Evolutionary conservation across 2,888 invertebrate genomes (phyloP).

Genomic region (Aporophyla lueneburgensis): DNA sequence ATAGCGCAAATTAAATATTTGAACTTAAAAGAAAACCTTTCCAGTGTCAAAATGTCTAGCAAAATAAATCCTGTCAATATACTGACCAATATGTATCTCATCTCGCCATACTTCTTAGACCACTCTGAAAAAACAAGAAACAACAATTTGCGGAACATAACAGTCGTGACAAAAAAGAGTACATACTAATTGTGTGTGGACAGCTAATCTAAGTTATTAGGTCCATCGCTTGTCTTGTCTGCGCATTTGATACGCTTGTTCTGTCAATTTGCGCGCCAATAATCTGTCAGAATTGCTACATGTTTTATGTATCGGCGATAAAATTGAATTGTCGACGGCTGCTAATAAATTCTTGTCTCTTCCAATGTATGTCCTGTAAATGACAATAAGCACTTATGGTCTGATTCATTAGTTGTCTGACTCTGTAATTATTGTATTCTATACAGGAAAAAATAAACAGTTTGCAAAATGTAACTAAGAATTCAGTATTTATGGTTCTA

Average conservation of each 20-base stretch:
- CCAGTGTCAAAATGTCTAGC: background rate
- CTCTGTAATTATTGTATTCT: constrained; percentile 34
- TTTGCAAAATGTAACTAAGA: too few species aligned
- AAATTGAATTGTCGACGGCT: constrained; percentile 63
- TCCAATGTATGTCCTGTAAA: constrained; percentile 25
- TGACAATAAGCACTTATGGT: constrained; percentile 25
- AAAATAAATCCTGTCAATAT: background rate
- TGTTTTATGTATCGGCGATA: constrained; percentile 54
- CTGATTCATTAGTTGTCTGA: constrained; percentile 34
- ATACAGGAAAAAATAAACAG: background rate
- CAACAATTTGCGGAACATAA: constrained; percentile 40
- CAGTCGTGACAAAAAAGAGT: constrained; percentile 38
- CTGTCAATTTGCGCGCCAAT: constrained; percentile 66
- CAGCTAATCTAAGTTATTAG: constrained; percentile 66
- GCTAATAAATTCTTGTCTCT: constrained; percentile 47
- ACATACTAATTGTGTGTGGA: constrained; percentile 62
- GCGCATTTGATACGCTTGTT: constrained; percentile 67
- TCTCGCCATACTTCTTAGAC: background rate
- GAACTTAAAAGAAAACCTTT: background rate
- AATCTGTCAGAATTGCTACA: constrained; percentile 62
- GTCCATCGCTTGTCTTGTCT: constrained; percentile 56
- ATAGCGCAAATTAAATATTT: background rate
- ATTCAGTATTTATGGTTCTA: too few species aligned
- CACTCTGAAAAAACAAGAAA: constrained; percentile 31
- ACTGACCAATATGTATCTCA: background rate